Percentiles rank a stretch among this genome's conserved stretches.
phyloP scores from a whole-genome alignment of 2,113 vertebrate genomes.

The Megaceryle maxima region DNA sequence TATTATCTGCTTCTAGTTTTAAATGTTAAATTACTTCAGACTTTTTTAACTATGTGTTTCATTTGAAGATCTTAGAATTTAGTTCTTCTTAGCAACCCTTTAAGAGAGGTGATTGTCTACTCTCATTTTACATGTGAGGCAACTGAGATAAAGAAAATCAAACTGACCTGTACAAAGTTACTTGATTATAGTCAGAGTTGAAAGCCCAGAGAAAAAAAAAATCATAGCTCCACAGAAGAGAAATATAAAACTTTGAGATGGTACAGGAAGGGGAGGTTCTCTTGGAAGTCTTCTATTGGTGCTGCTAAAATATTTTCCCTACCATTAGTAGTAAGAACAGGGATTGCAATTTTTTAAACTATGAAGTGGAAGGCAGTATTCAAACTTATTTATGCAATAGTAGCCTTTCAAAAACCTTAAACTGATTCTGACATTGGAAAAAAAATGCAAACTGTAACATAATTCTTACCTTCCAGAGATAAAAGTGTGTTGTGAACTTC shows the following conservation, averaged over 20 bases:
- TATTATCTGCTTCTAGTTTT: background rate
- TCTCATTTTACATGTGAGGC: background rate
- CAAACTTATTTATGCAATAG: background rate
- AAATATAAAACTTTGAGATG: background rate
- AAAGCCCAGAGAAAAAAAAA: background rate
- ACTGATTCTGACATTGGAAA: background rate
- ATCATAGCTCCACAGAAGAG: background rate
- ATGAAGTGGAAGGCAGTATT: background rate
- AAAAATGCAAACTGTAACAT: background rate
- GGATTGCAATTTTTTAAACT: background rate
- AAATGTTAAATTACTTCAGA: background rate
- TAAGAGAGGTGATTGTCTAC: background rate
- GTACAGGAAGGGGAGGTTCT: background rate
- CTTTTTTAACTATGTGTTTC: background rate
- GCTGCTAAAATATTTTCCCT: background rate
- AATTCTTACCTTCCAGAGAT: background rate
- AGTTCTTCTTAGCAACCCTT: background rate
- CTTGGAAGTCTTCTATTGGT: background rate
- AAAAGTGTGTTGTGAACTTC: conserved; percentile 25
- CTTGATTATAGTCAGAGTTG: background rate
- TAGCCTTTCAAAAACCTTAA: background rate
- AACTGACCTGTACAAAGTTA: background rate
- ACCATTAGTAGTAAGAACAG: background rate
- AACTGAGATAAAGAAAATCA: background rate
- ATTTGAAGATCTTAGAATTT: background rate